Evolutionary conservation across 2,797 vertebrate genomes (phyloP).

Genomic region (Nannoperca obscura): DNA sequence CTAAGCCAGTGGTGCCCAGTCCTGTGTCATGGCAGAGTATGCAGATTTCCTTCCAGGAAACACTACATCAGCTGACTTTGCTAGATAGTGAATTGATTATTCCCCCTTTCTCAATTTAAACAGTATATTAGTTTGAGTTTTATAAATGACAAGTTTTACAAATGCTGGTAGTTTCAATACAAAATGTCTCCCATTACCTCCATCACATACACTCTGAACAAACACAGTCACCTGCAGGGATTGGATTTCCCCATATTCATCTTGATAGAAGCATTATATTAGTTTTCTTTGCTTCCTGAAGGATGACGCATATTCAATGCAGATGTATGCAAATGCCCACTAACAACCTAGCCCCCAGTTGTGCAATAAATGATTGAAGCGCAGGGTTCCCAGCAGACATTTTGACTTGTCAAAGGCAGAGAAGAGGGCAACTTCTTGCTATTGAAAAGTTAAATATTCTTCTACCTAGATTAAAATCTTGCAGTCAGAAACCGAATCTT

Average conservation of each 20-base stretch:
- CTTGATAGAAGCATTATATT: neutral
- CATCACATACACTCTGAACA: neutral
- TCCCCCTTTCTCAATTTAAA: neutral
- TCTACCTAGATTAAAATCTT: constrained; percentile 18
- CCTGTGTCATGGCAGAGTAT: neutral
- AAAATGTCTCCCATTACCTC: constrained; percentile 2
- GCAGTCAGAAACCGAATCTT: constrained; percentile 1
- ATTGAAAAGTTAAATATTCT: constrained; percentile 18
- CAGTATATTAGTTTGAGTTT: neutral
- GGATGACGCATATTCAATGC: constrained; percentile 26
- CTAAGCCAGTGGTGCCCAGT: neutral
- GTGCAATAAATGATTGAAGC: constrained; percentile 37
- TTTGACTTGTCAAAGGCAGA: neutral
- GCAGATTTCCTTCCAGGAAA: neutral
- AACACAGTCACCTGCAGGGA: neutral
- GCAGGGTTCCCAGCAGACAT: neutral
- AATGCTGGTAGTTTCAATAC: neutral
- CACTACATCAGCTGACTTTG: neutral
- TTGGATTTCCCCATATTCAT: neutral
- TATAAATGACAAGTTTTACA: neutral
- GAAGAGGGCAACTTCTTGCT: neutral
- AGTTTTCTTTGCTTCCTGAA: neutral
- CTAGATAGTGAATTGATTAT: neutral
- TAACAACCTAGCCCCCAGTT: constrained; percentile 23
- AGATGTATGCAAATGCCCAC: constrained; percentile 55